Evolutionary conservation across 2,113 vertebrate species (phyloP), one percentile per base, ranked within the genome.

Genomic region (Perca flavescens): DNA sequence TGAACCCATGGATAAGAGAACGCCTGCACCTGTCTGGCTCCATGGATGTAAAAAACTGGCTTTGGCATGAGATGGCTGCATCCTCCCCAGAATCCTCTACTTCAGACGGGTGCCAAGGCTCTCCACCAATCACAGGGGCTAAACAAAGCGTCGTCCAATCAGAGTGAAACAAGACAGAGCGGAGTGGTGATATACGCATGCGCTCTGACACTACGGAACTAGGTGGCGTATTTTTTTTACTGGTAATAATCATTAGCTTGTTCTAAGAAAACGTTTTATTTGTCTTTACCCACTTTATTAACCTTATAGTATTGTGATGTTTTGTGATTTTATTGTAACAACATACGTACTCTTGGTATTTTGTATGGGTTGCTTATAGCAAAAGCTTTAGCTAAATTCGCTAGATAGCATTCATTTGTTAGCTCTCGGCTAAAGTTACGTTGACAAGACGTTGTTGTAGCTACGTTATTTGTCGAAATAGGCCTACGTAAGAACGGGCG

Each of bases 101-200:
- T 64, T 14, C 28, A 47, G 61, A 58, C 47, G 16, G 31, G 11
- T 49, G 28, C 12, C 47, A 65, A 9, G 0, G n/a, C 25, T 67
- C 52, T 88, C 71, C 11, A 5, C 89, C 88, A 92, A 89, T 92
- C 89, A 81, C 1, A 79, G 2, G 2, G 3, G n/a, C 1, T 0
- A 4, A 54, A 49, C 2, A 36, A 36, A n/a, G 43, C 17, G 14
- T 65, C 9, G 49, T 75, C 95, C 94, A 95, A 95, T 95, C 90
- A 93, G 13, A 85, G 22, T 6, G 65, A 54, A 88, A 84, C 90
- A 93, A 73, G 82, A 17, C 74, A 54, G 28, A 64, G 3, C 0
- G 14, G 31, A 5, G 5, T 11, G n/a, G 12, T 1, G 11, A 2
- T n/a, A 1, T 28, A 25, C 81, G 80, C 84, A 82, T 87, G 76